A percentile compares a stretch with the other conserved stretches of the same genome.
These are phyloP conservation scores for Melitaea cinxia DNA, from an alignment of 1,140 invertebrate genomes.

Conservation along the genomic window DNA sequence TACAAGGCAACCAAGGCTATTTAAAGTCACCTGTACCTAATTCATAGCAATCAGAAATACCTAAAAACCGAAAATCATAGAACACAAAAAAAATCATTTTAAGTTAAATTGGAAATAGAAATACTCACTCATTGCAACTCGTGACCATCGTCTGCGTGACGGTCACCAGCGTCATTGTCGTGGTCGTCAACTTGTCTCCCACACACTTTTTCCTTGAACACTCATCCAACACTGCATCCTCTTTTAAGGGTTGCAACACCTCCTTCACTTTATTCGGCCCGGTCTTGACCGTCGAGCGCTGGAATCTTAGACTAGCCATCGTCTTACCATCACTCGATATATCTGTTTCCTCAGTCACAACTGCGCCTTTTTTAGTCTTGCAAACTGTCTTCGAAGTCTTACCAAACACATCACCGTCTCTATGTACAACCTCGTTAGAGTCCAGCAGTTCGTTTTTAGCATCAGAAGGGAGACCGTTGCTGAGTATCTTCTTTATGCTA, in stretches of 20 bases:
- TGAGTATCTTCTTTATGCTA: conserved; percentile 65
- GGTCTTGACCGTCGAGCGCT: conserved; percentile 69
- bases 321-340: conserved; percentile 70
- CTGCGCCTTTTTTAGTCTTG: conserved; percentile 66
- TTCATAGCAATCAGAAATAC: too few species aligned
- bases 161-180: conserved; percentile 71
- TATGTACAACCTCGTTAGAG: conserved; percentile 65
- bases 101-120: too few species aligned
- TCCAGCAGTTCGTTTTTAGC: conserved; percentile 56
- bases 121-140: conserved; percentile 78
- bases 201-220: conserved; percentile 65
- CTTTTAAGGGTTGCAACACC: conserved; percentile 56
- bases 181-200: conserved; percentile 66
- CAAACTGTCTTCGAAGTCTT: conserved; percentile 67
- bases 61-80: too few species aligned
- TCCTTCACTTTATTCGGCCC: conserved; percentile 67
- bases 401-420: conserved; percentile 59
- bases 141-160: conserved; percentile 71
- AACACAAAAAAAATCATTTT: too few species aligned
- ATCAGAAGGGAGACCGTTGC: conserved; percentile 65
- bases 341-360: conserved; percentile 73
- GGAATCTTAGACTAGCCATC: conserved; percentile 67
- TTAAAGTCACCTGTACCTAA: too few species aligned
- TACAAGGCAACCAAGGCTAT: too few species aligned
- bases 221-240: conserved; percentile 57